Conservation (phyloP, 2,113 vertebrate species). For the Brachyistius frenatus region DNA sequence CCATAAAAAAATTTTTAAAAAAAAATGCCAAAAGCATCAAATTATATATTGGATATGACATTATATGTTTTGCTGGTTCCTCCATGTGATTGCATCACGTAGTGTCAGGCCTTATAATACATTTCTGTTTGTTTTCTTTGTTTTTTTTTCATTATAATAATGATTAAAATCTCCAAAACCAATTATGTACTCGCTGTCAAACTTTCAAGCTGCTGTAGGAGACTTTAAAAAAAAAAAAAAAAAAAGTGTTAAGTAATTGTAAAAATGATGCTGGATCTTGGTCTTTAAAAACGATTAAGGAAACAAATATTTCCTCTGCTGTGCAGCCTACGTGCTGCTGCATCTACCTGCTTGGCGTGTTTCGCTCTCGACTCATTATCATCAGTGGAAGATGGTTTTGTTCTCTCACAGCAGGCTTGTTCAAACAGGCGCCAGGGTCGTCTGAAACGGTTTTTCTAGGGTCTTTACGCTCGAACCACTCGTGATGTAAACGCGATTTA, state of each 20-base stretch:
- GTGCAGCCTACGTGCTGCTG: background rate
- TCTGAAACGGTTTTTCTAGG: constrained; percentile 49
- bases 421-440: constrained; percentile 83
- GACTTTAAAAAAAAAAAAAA: background rate
- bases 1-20: background rate
- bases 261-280: background rate
- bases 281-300: background rate
- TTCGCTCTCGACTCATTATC: constrained; percentile 64
- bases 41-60: background rate
- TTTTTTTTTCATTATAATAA: background rate
- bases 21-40: background rate
- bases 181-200: too few relatives aligned
- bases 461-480: constrained; percentile 41
- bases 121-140: too few relatives aligned
- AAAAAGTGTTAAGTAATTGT: too few relatives aligned
- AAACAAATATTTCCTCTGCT: background rate
- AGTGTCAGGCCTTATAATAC: background rate
- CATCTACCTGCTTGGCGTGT: constrained; percentile 57
- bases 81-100: background rate
- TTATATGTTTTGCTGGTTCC: background rate
- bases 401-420: constrained; percentile 79
- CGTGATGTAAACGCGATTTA: constrained; percentile 72
- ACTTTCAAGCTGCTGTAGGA: background rate
- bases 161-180: too few relatives aligned
- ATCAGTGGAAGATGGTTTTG: constrained; percentile 63